Evolutionary conservation across 2,113 vertebrate genomes (phyloP), one percentile per base, ranked within the genome.

Genomic region (Haliaeetus leucogaster): DNA sequence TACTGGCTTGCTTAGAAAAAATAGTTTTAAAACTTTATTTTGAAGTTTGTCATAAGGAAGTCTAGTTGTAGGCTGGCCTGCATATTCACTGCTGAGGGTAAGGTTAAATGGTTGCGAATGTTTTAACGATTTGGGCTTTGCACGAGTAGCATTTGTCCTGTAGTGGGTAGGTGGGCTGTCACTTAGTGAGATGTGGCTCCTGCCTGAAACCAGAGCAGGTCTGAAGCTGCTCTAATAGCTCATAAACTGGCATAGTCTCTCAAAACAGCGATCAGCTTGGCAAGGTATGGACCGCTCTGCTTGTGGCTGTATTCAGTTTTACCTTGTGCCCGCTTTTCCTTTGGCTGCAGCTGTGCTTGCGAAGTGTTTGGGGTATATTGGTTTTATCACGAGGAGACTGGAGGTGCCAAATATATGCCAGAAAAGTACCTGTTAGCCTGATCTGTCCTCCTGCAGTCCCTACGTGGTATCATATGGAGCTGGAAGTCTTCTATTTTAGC

Each of bases 381-480:
- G 3, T 59, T 70, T 92, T 66, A 53, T 73, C n/a, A 70, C 30
- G n/a, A 62, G n/a, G 65, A 66, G 50, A 18, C n/a, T 62, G 25
- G 21, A 30, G 15, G 6, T 81, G 13, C 32, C 36, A 77, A 66
- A 76, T 42, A 32, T 10, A 8, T 61, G 25, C 45, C 34, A 50
- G 48, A n/a, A 72, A 70, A 66, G 21, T 61, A 19, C 29, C 34
- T 56, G 36, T 52, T 71, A 13, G 11, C 2, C 18, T 42, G 4
- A 16, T 59, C 50, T 84, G 78, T 62, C 32, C n/a, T 81, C 25
- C 11, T 58, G 63, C 8, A 7, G 25, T 90, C 53, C 12, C 58
- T 58, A 0, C 0, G 1, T 11, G 16, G 13, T 83, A 42, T 58
- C 25, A 8, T 16, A 25, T 6, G 25, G 43, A 52, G 21, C 29